Evolutionary conservation across 1,140 invertebrate genomes (phyloP).

Genomic region (Neodiprion virginianus): DNA sequence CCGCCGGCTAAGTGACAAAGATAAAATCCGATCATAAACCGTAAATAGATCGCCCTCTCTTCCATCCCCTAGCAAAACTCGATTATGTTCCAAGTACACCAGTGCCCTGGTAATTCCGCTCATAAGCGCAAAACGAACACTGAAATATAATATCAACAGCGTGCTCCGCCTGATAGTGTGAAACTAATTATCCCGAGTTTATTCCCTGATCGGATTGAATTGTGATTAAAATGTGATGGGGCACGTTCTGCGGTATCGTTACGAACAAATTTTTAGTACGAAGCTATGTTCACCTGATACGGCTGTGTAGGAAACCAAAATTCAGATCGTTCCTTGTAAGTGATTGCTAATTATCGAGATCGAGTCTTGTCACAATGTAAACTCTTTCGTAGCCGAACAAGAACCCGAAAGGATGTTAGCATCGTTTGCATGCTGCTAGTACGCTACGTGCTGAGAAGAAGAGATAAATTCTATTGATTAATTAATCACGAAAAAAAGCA

Average conservation of each 20-base stretch:
- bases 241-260: constrained; percentile 7
- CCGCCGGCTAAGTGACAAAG: background rate
- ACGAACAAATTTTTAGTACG: background rate
- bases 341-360: background rate
- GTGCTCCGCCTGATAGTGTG: background rate
- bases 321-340: background rate
- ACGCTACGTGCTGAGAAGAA: background rate
- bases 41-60: background rate
- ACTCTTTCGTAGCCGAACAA: no score
- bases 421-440: background rate
- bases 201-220: background rate
- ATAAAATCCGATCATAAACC: constrained; percentile 10
- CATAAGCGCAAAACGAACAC: constrained; percentile 11
- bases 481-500: background rate
- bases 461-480: background rate
- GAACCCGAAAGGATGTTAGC: background rate
- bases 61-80: background rate
- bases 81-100: constrained; percentile 1
- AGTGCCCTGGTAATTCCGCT: background rate
- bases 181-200: background rate
- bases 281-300: background rate
- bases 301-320: background rate
- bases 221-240: background rate
- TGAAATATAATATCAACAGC: background rate
- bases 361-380: background rate